Evolutionary conservation across 2,113 vertebrate species (phyloP).

Genomic region (Xyrauchen texanus): DNA sequence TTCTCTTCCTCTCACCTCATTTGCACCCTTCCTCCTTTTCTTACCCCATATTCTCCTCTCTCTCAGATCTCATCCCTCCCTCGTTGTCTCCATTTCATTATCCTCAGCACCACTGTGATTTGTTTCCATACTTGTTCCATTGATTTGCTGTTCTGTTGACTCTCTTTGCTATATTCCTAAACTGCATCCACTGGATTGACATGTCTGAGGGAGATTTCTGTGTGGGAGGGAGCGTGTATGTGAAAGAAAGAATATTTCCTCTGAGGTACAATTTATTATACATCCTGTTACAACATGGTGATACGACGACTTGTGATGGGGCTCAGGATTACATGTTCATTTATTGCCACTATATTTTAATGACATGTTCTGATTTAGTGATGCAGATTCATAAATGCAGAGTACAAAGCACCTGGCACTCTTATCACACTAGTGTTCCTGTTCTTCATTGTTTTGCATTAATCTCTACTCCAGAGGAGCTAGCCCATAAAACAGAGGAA

Average conservation of each 20-base stretch:
- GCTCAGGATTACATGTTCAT: constrained; percentile 28
- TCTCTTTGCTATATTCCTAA: constrained; percentile 63
- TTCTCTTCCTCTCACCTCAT: constrained; percentile 65
- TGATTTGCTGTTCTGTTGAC: constrained; percentile 54
- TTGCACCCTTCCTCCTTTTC: constrained; percentile 58
- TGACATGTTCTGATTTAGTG: too few relatives aligned
- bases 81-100: constrained; percentile 29
- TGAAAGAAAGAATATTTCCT: constrained; percentile 57
- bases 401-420: constrained; percentile 23
- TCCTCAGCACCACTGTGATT: constrained; percentile 70
- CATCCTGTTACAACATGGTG: constrained; percentile 12
- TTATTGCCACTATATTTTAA: constrained; percentile 48
- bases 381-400: constrained; percentile 49
- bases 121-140: constrained; percentile 74
- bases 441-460: too few relatives aligned
- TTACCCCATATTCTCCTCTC: too few relatives aligned
- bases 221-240: neutral
- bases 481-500: constrained; percentile 13
- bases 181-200: constrained; percentile 66
- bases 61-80: constrained; percentile 18
- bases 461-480: too few relatives aligned
- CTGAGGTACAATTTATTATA: constrained; percentile 68
- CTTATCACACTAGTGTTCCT: neutral
- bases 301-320: too few relatives aligned
- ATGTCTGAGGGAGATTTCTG: constrained; percentile 56